Evolutionary conservation across 2,888 invertebrate genomes (phyloP), one percentile per base, ranked within the genome.

Genomic region (Machimus rusticus): DNA sequence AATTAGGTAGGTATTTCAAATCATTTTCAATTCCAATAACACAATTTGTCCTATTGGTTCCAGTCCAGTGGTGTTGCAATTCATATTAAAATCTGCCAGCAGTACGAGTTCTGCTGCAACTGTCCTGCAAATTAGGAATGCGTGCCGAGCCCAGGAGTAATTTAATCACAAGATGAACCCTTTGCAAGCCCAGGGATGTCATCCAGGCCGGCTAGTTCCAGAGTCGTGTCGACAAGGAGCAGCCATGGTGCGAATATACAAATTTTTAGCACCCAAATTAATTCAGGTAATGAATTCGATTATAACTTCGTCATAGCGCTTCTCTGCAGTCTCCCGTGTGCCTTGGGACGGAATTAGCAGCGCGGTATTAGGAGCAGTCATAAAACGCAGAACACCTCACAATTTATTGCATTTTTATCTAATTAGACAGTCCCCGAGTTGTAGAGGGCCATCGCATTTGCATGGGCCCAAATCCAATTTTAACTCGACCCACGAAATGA

Each of bases 331-430:
- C 2, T 23, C 28, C 23, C 28, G 5, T 23, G 66, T 23, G 66
- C 28, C 66, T 66, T 28, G 66, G 66, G 66, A 66, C 66, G 66
- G 66, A 66, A 23, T 66, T 66, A 66, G 66, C 66, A 66, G 1
- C 66, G 2, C 0, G 28, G n/a, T 23, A 66, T 66, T 66, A 66
- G 66, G 66, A 66, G 34, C 34, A 76, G 76, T 39, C 76, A 39
- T 39, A 76, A 76, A 37, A 37, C 14, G 76, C 76, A 37, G 8
- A 66, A 76, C 76, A 76, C 19, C 39, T 76, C 76, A 37, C 16
- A 76, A 76, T 76, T 76, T 76, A 76, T 76, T 76, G 76, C 76
- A 76, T 37, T 76, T 76, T 76, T 76, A 76, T 76, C 39, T 76
- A 76, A 76, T 76, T 76, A 76, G 76, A 34, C n/a, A 76, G 76